Base-by-base conservation (phyloP, 1,140 invertebrate species). In the Lepidostoma basale region DNA sequence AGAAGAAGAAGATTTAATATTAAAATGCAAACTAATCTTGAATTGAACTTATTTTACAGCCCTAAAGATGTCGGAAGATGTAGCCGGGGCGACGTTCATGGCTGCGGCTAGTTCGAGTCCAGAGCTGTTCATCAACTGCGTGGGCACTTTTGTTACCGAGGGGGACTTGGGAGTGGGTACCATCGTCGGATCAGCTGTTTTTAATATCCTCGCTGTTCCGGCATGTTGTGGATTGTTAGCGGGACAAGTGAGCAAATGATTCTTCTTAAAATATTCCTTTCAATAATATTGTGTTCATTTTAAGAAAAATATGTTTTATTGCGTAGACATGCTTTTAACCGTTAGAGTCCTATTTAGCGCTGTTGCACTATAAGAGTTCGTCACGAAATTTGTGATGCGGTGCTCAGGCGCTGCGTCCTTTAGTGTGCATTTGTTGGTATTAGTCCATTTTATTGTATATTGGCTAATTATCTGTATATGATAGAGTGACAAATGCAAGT, bases 191-290 rank as follows among this genome's bases (percentile, higher is more conserved):
- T 93, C 92, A 14, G 93, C 94, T 26, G 92, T 95, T 16, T 95
- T 95, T 83, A 96, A 96, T 81, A 91, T 96, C 63, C 85, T 95
- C 54, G 93, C 92, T 52, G 92, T 95, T n/a, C 91, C 92, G 1
- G 92, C 92, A 8, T 89, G 92, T 73, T 95, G 92, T 77, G 93
- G 92, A 9, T 83, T 95, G 2, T 85, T 90, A 68, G 88, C 91
- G 14, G 88, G 88, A 64, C 88, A 87, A 84, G 92, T 94, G 85
- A 85, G 52, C 23, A 49, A 3, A 36, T 6, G 20, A 18, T 45
- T 25, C 16, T 36, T 8, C n/a, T 6, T 36, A 36, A 36, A 36
- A 6, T 6, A n/a, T 8, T 36, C 33, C 33, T 36, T 36, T 36
- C 33, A 36, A 8, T 36, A n/a, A n/a, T 8, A 8, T 36, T 36